Base-by-base conservation (phyloP, 2,113 vertebrate genomes). In the Triplophysa tibetana region DNA sequence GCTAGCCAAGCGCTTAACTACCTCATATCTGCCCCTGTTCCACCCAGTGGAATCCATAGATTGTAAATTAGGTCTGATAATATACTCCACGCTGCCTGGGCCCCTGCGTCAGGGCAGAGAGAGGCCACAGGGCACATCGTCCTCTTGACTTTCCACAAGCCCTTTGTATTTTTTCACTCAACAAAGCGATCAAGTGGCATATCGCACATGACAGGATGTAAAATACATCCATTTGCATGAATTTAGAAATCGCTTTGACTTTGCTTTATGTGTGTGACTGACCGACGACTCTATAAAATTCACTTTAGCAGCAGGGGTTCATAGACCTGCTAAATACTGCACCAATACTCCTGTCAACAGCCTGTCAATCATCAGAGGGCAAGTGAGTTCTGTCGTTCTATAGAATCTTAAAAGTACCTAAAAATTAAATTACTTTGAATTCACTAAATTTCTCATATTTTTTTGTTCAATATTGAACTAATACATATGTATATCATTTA, bases 271-370 rank as follows among this genome's bases (percentile, higher is more conserved):
- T 86, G 88, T 86, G 87, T 78, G 89, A 87, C 89, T 87, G 89
- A 89, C 91, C 91, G 90, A 90, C 87, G 86, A 87, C 88, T 90
- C 91, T 86, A 90, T 91, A 92, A 93, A 91, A 91, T 90, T 93
- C 91, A 90, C 90, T 92, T 93, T 89, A 91, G 88, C 91, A 85
- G 77, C 80, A 61, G 91, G 91, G 91, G 90, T 90, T 85, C 89
- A 48, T 87, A 88, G 90, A 90, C 91, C 92, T 89, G 90, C 91
- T 93, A 93, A 93, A 93, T 90, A 90, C 91, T 89, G 88, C 83
- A 86, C 89, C 91, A 91, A 91, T 89, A 87, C 89, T 82, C 89
- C 92, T 91, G 91, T 92, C 91, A 93, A 90, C 91, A 91, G 89
- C 90, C 89, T 89, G 91, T 92, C 92, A 92, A 91, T 94, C 91